phyloP scores from a whole-genome alignment of 2,888 invertebrate genomes.

The Philopedon plagiatum region DNA sequence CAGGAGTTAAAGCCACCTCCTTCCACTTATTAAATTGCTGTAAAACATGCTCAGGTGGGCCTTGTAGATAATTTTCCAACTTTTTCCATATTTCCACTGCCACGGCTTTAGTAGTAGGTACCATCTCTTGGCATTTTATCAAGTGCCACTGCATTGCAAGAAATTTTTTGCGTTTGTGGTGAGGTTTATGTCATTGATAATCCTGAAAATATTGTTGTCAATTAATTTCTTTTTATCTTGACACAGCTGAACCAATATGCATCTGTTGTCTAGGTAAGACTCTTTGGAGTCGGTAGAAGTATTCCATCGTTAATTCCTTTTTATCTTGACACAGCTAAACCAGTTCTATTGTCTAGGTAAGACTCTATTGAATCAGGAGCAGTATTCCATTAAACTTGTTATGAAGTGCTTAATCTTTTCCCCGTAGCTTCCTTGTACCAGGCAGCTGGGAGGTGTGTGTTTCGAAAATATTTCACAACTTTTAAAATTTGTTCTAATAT shows the following conservation, averaged over 20 bases:
- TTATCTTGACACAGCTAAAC: conserved; percentile 24
- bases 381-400: conserved; percentile 40
- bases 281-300: conserved; percentile 28
- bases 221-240: conserved; percentile 14
- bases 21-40: conserved; percentile 13
- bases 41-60: not conserved
- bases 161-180: conserved; percentile 24
- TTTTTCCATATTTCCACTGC: conserved; percentile 15
- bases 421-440: conserved; percentile 7
- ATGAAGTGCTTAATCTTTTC: not conserved
- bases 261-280: conserved; percentile 35
- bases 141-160: conserved; percentile 10
- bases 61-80: not conserved
- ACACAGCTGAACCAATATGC: conserved; percentile 29
- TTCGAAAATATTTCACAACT: conserved; percentile 18
- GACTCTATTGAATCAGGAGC: conserved; percentile 26
- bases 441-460: conserved; percentile 15
- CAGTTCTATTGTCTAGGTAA: conserved; percentile 37
- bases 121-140: conserved; percentile 1
- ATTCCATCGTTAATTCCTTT: conserved; percentile 27
- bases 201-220: conserved; percentile 22
- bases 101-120: not conserved
- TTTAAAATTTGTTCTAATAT: too few species aligned
- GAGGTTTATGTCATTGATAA: conserved; percentile 18
- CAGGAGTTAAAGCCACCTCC: conserved; percentile 33